These are phyloP conservation scores for Drosophila aff. DNA, from an alignment of 1,140 invertebrate species.

Conservation along the genomic window DNA sequence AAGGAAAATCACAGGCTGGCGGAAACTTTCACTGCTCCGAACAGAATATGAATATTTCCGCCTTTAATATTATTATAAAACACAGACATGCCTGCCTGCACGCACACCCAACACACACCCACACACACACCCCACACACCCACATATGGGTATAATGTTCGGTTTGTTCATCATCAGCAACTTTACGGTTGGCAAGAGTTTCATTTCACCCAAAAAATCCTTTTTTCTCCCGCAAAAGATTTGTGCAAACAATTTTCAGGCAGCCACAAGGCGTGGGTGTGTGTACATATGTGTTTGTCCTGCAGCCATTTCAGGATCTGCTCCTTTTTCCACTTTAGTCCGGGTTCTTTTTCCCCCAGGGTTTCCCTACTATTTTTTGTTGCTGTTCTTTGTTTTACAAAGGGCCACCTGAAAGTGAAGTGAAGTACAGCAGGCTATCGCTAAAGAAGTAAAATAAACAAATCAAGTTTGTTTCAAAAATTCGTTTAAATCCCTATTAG, in stretches of 20 bases:
- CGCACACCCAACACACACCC: slow-evolving; percentile 1
- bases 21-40: slow-evolving; percentile 45
- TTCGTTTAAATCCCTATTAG: not conserved
- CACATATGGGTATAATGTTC: slow-evolving; percentile 9
- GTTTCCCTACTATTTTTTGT: slow-evolving; percentile 3
- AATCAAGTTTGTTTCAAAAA: too few species aligned
- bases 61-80: slow-evolving; percentile 40
- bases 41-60: slow-evolving; percentile 43
- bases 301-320: slow-evolving; percentile 42
- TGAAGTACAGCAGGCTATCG: slow-evolving; percentile 21
- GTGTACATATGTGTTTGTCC: slow-evolving; percentile 17
- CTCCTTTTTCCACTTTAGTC: slow-evolving; percentile 30
- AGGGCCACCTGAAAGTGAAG: slow-evolving; percentile 44
- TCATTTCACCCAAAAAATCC: slow-evolving; percentile 30
- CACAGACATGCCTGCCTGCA: not conserved
- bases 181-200: slow-evolving; percentile 40
- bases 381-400: slow-evolving; percentile 19
- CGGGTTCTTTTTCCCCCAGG: slow-evolving; percentile 14
- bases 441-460: not conserved
- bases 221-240: slow-evolving; percentile 31
- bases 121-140: not conserved
- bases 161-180: slow-evolving; percentile 38
- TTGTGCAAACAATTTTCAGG: slow-evolving; percentile 46
- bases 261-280: slow-evolving; percentile 29
- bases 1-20: not conserved